phyloP scores from a whole-genome alignment of 2,888 invertebrate species.

The Cataglyphis rosenhaueri region DNA sequence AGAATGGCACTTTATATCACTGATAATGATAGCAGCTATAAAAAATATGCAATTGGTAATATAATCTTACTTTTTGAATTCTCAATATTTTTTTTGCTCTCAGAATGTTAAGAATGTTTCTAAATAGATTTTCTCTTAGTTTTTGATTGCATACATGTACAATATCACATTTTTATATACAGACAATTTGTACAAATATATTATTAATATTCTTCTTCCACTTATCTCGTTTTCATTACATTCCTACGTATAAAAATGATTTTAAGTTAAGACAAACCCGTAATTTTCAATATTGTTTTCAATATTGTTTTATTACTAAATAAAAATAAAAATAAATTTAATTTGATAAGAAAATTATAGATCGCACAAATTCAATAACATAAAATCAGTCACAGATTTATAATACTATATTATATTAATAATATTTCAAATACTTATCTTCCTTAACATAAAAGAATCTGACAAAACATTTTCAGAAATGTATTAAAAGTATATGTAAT shows the following conservation, averaged over 20 bases:
- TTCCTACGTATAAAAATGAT: not conserved
- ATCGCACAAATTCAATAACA: not conserved
- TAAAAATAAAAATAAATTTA: too few species aligned
- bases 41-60: slow-evolving; percentile 63
- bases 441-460: not conserved
- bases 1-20: slow-evolving; percentile 62
- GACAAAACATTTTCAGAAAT: not conserved
- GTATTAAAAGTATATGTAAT: not conserved
- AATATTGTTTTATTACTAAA: not conserved
- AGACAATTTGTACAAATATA: not conserved
- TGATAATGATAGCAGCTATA: slow-evolving; percentile 67
- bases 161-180: not conserved
- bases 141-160: not conserved
- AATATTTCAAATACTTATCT: not conserved
- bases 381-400: not conserved
- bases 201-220: not conserved
- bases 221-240: not conserved
- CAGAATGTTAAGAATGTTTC: not conserved
- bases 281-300: not conserved
- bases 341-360: not conserved
- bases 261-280: too few species aligned
- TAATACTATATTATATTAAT: not conserved
- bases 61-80: slow-evolving; percentile 51
- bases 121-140: not conserved
- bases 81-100: not conserved